Conservation (phyloP, 2,888 invertebrate species). For the Cacoxenus indagator region DNA sequence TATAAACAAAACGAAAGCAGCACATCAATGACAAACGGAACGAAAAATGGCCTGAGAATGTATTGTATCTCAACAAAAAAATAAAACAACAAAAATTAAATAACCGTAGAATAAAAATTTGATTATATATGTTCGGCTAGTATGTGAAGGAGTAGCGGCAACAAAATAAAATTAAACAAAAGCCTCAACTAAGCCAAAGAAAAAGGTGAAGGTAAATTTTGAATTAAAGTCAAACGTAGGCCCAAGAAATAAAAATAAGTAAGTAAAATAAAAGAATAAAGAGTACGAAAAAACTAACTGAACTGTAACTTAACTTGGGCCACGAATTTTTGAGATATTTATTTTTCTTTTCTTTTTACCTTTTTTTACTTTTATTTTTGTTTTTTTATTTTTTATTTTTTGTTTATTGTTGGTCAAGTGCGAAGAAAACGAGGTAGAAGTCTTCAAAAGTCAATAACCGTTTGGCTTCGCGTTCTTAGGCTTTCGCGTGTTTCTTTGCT, state of each 20-base stretch:
- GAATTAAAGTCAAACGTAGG: conserved; percentile 10
- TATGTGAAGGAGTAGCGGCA: conserved; percentile 16
- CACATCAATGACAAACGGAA: background rate
- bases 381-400: background rate
- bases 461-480: conserved; percentile 2
- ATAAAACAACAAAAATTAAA: conserved; percentile 30
- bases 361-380: background rate
- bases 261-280: background rate
- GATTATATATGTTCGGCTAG: conserved; percentile 43
- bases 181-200: conserved; percentile 17
- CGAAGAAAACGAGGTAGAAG: background rate
- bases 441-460: conserved; percentile 27
- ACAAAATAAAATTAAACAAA: conserved; percentile 31
- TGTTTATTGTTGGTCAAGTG: conserved; percentile 12
- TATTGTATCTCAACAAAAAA: background rate
- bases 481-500: conserved; percentile 9
- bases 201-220: conserved; percentile 24
- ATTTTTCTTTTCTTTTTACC: background rate
- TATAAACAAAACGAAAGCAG: background rate
- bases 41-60: background rate
- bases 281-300: background rate
- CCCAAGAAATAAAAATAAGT: conserved; percentile 10
- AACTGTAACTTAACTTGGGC: background rate
- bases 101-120: conserved; percentile 36
- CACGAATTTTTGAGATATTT: background rate